Evolutionary conservation across 2,113 vertebrate genomes (phyloP), one percentile per base, ranked within the genome.

Genomic region (Meles meles): DNA sequence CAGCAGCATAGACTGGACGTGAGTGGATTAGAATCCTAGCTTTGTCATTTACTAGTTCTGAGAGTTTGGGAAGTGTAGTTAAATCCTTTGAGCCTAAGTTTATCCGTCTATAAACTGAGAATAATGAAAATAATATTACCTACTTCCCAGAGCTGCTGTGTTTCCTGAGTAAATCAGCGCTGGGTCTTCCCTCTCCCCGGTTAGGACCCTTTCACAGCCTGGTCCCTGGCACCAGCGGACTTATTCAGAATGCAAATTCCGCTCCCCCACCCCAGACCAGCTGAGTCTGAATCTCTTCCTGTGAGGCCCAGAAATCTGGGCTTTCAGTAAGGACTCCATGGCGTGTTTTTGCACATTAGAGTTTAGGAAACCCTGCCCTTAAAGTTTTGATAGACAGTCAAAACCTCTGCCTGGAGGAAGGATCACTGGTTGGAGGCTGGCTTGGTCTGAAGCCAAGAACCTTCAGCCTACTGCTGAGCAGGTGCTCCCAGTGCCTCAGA

Each of bases 401-500:
- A 81, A 57, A 71, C 29, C 21, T 93, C 89, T 42, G 39, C 31
- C 65, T 27, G 12, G 20, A 83, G 17, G 21, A 55, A 79, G 74
- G 27, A 81, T 72, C n/a, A 4, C 20, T 29, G 20, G 31, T n/a
- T 14, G 7, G 52, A 95, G 71, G 29, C 25, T 72, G 52, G 39
- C 72, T 93, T 93, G 79, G 39, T 83, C 67, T 87, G 76, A 96
- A 34, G 67, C 61, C 95, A 92, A 47, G 7, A 88, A 59, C 67
- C 72, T 49, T 82, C 11, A 31, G 39, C 29, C 74, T 93, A 29
- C 47, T 1, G 3, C 47, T 34, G 52, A 27, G 57, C 83, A 67
- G 59, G 84, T 52, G 52, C 34, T 25, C 67, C 52, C 17, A 17
- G 11, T 1, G 20, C 61, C 91, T 44, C 4, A 2, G 42, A 80